These are phyloP conservation scores for Mya arenaria DNA, from an alignment of 1,140 invertebrate genomes.

Conservation along the genomic window DNA sequence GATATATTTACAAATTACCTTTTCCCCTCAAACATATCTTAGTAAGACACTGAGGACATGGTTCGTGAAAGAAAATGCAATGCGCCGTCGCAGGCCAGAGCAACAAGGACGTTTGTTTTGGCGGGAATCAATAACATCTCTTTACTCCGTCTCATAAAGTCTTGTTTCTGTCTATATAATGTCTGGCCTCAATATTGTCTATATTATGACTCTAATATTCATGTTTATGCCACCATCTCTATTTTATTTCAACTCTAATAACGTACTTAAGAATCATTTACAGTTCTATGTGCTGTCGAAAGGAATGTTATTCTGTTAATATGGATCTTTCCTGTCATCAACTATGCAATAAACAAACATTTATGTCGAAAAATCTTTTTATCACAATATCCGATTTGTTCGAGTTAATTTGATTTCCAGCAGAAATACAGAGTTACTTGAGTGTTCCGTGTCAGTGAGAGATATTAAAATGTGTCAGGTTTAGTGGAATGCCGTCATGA, in stretches of 20 bases:
- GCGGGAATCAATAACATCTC: too few species aligned
- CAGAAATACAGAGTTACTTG: conserved; percentile 15
- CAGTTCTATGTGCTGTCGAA: not conserved
- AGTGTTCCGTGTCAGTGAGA: conserved; percentile 43
- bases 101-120: too few species aligned
- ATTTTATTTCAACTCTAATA: conserved; percentile 35
- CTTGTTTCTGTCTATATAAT: not conserved
- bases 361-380: conserved; percentile 47
- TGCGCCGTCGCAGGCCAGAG: too few species aligned
- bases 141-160: too few species aligned
- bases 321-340: conserved; percentile 35
- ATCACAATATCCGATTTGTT: conserved; percentile 54
- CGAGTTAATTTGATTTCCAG: conserved; percentile 52
- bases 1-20: too few species aligned
- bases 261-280: conserved; percentile 42
- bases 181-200: not conserved
- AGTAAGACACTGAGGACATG: too few species aligned
- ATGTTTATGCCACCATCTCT: not conserved
- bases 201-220: not conserved
- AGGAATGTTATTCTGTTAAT: conserved; percentile 40
- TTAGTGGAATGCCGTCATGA: not conserved
- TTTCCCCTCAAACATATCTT: too few species aligned
- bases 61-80: too few species aligned
- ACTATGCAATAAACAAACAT: conserved; percentile 43
- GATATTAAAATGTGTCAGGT: conserved; percentile 40